Evolutionary conservation across 2,113 vertebrate species (phyloP), one percentile per base, ranked within the genome.

Genomic region (Edolisoma coerulescens): DNA sequence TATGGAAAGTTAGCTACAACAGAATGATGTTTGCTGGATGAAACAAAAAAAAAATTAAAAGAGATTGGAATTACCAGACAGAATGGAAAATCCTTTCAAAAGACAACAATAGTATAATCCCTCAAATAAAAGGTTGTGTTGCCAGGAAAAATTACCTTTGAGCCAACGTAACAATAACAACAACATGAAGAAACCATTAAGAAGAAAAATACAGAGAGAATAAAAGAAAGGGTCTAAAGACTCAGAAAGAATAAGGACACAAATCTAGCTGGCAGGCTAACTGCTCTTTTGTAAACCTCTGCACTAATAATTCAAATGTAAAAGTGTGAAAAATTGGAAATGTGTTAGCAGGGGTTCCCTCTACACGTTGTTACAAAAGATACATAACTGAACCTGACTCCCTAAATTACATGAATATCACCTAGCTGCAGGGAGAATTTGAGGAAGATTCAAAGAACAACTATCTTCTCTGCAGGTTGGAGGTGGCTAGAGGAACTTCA

Each of bases 101-200:
- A 90, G 39, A 89, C 64, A 96, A 67, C 63, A 63, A 76, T 61
- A 94, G 64, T 64, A 35, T n/a, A 83, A 91, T 26, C 4, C 45
- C n/a, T 73, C 53, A 93, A 87, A 95, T 92, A 85, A 87, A 94
- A 89, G 27, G 5, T 35, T 90, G 6, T 35, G 3, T 86, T 95
- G 91, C 74, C 95, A 95, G 91, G 78, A 94, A 95, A 95, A 93
- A 80, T n/a, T 88, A 93, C 89, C 93, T 96, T 97, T 91, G 59
- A 91, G 84, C 84, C 91, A 96, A 87, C 3, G 30, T 61, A 90
- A 45, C 57, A 96, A 87, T 52, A 65, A 77, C 69, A 96, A 88
- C 65, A 92, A 63, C 60, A 91, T 65, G 49, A 42, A 95, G 57
- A 95, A 96, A 69, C 7, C 27, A 61, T 74, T 93, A 80, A 79